A percentile compares a stretch with the other conserved stretches of the same genome.
Evolutionary conservation across 2,888 invertebrate species (phyloP).

Genomic region (Cantharis nigra): DNA sequence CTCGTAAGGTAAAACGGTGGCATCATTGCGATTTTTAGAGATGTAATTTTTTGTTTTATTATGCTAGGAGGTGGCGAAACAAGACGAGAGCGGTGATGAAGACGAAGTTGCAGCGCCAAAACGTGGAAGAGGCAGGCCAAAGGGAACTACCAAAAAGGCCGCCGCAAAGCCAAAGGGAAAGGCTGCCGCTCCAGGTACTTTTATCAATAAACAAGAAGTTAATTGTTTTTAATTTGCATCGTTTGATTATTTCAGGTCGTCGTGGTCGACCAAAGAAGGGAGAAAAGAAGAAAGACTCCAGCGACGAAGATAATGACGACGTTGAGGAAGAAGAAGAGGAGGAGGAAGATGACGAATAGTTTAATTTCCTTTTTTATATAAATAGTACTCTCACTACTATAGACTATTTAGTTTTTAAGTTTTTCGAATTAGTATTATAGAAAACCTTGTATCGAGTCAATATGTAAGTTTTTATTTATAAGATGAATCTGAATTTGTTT

Average conservation of each 20-base stretch:
- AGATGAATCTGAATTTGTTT: not conserved
- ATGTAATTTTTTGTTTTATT: not conserved
- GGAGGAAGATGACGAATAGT: not conserved
- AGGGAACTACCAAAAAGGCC: not conserved
- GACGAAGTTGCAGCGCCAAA: not conserved
- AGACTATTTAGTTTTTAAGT: not conserved
- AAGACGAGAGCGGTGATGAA: not conserved
- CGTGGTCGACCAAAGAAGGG: conserved; percentile 3
- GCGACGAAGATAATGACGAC: not conserved
- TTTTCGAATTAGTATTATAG: not conserved
- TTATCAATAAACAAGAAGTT: not conserved
- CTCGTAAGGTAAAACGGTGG: not conserved
- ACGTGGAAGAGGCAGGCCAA: not conserved
- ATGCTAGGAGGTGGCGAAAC: not conserved
- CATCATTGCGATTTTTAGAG: not conserved
- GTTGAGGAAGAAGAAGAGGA: not conserved
- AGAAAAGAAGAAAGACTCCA: not conserved
- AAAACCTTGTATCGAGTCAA: not conserved
- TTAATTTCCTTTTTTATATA: not conserved
- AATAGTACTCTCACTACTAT: not conserved
- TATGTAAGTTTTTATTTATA: not conserved
- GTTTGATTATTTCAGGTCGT: not conserved
- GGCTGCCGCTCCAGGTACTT: not conserved
- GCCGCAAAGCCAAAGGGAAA: not conserved
- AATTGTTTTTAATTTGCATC: not conserved